These are phyloP conservation scores for Rhagologus leucostigma DNA, from an alignment of 2,113 vertebrate genomes.

Conservation along the genomic window DNA sequence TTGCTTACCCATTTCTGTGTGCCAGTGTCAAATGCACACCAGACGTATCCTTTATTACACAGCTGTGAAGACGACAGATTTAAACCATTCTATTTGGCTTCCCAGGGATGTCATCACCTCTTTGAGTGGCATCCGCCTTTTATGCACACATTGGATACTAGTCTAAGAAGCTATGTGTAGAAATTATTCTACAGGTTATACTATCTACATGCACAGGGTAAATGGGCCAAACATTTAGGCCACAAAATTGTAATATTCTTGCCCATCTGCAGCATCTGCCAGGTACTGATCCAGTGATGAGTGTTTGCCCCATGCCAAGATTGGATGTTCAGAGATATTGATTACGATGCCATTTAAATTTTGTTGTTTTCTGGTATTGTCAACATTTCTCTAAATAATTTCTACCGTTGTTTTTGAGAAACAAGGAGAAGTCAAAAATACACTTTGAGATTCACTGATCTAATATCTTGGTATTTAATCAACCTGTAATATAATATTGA, in stretches of 20 bases:
- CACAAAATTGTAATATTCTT: neutral
- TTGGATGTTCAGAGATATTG: neutral
- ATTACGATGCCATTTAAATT: neutral
- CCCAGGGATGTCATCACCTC: neutral
- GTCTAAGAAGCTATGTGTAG: neutral
- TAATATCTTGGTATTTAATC: slow-evolving; percentile 51
- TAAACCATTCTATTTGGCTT: neutral
- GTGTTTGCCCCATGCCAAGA: neutral
- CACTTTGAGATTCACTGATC: neutral
- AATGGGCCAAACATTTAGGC: neutral
- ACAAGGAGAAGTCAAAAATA: neutral
- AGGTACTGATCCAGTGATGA: neutral
- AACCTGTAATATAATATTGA: slow-evolving; percentile 45
- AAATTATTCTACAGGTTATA: neutral
- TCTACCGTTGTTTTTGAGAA: neutral
- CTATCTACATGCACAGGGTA: neutral
- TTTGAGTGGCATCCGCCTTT: neutral
- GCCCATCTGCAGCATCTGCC: neutral
- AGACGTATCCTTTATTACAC: neutral
- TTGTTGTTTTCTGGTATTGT: neutral
- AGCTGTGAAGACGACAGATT: neutral
- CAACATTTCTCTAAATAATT: neutral
- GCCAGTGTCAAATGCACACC: neutral
- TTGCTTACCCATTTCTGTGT: neutral
- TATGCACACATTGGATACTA: neutral